Percentiles rank a stretch among this genome's conserved stretches.
Conservation (phyloP, 2,888 invertebrate species). For the Poecilus cupreus region DNA sequence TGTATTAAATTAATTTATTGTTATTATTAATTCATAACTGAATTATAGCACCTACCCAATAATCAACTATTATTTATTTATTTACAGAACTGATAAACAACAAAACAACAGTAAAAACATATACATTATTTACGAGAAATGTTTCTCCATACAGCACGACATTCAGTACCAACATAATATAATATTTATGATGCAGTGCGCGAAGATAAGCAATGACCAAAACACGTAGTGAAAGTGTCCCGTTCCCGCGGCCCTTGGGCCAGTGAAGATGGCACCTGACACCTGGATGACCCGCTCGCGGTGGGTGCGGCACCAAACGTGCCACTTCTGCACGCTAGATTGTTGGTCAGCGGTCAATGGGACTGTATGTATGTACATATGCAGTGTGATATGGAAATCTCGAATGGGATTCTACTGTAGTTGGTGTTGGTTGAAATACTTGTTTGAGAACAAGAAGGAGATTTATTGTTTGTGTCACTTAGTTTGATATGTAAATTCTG, state of each 20-base stretch:
- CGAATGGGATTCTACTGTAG: slow-evolving; percentile 69
- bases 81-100: neutral
- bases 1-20: no score
- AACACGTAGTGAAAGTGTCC: slow-evolving; percentile 30
- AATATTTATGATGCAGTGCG: neutral
- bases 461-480: neutral
- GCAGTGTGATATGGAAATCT: slow-evolving; percentile 64
- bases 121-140: neutral
- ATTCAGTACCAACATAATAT: neutral
- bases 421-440: slow-evolving; percentile 51
- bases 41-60: no score
- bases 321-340: neutral
- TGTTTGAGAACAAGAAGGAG: neutral
- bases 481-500: neutral
- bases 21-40: no score
- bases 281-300: slow-evolving; percentile 24
- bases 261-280: slow-evolving; percentile 18
- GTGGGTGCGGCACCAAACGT: slow-evolving; percentile 8
- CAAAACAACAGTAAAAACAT: neutral
- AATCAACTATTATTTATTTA: no score
- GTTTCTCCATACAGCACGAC: neutral
- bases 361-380: slow-evolving; percentile 45
- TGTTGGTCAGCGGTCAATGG: slow-evolving; percentile 21
- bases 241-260: slow-evolving; percentile 25
- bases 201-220: slow-evolving; percentile 31